These are phyloP conservation scores for Drosophila parabipectinata DNA, from an alignment of 1,140 invertebrate genomes.

Conservation along the genomic window DNA sequence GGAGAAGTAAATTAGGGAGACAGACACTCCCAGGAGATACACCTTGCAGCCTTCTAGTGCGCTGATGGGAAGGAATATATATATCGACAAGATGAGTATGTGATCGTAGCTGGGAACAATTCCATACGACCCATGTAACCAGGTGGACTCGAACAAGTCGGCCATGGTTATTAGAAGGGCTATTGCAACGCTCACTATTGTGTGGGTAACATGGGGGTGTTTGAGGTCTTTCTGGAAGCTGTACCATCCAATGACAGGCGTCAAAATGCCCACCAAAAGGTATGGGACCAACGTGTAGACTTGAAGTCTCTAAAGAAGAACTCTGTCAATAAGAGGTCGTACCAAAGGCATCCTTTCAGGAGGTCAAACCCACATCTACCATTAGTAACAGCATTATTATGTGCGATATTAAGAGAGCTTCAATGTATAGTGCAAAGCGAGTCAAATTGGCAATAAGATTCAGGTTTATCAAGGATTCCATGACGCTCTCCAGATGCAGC, in stretches of 20 bases:
- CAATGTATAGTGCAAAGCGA: conserved; percentile 27
- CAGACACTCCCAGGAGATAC: conserved; percentile 11
- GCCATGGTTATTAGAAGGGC: background rate
- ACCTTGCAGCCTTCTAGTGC: conserved; percentile 3
- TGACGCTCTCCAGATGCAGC: conserved; percentile 13
- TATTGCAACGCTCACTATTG: conserved; percentile 23
- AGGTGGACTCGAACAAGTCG: conserved; percentile 14
- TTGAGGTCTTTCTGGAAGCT: background rate
- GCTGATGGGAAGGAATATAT: conserved; percentile 39
- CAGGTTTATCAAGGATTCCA: background rate
- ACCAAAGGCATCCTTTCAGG: background rate
- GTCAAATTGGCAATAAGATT: background rate
- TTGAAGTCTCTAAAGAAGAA: background rate
- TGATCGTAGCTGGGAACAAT: conserved; percentile 37
- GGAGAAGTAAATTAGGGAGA: conserved; percentile 13
- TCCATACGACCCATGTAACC: background rate
- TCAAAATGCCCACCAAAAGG: background rate
- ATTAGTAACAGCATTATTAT: background rate
- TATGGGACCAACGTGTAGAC: background rate
- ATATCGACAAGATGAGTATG: conserved; percentile 29
- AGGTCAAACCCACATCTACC: conserved; percentile 8
- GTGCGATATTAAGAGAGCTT: conserved; percentile 20
- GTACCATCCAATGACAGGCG: conserved; percentile 10
- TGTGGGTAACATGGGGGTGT: background rate
- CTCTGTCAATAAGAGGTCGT: background rate